Base-by-base conservation (phyloP, 2,113 vertebrate genomes). In the Eleginops maclovinus region DNA sequence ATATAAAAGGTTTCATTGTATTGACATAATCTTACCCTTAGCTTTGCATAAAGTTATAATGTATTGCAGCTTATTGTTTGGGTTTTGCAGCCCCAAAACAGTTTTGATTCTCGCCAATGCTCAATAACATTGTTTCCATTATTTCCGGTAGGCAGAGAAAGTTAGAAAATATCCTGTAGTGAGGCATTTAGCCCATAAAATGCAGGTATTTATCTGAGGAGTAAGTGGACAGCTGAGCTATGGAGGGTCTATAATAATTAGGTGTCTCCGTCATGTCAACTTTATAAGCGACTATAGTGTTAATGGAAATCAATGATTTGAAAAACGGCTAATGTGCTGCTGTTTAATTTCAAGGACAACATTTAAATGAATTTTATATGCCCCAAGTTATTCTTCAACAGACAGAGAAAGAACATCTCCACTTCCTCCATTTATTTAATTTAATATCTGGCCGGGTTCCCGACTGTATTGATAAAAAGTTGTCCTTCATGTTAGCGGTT, bases 381-480 rank as follows among this genome's bases (percentile, higher is more conserved):
- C 10, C 2, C 0, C 41, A 44, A 31, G 46, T 43, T 77, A 69
- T 69, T 72, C 40, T 46, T 9, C 0, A 55, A 16, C 49, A 28
- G 4, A 65, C 47, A 46, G 17, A 9, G 0, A 1, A 9, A 19
- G 7, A 13, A 40, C 11, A 50, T 28, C 60, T 53, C 54, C 36
- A 5, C 46, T 61, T 72, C 22, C 46, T 81, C 15, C 19, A 51
- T 75, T 46, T n/a, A 43, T 77, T 87, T 78, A 62, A 87, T 88
- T 88, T 81, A 82, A 75, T 81, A 79, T 87, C 67, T 85, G 81
- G 84, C 87, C 75, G 10, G n/a, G 17, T 84, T 86, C 84, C 90
- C 56, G 31, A 80, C 67, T 66, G 56, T 40, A 70, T 68, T 75
- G 79, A 90, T 87, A 76, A 81, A 90, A 82, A 85, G 67, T 78